These are phyloP conservation scores for Champsocephalus gunnari DNA, from an alignment of 2,797 vertebrate species.

Conservation along the genomic window DNA sequence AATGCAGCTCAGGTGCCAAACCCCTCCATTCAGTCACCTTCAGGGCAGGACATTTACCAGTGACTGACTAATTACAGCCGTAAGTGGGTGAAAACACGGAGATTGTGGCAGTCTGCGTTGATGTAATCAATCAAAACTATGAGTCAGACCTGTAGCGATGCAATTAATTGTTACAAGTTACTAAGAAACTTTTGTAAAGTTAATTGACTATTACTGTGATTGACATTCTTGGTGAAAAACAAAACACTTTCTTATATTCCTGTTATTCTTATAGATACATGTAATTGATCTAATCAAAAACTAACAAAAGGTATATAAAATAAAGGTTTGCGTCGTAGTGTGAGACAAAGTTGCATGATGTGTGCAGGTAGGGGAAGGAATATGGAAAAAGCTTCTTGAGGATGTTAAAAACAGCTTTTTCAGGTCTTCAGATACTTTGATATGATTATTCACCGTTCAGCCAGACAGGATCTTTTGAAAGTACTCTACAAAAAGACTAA, in stretches of 20 bases:
- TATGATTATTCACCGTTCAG: slow-evolving; percentile 33
- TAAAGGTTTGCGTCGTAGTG: neutral
- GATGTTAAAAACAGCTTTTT: slow-evolving; percentile 17
- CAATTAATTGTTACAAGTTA: neutral
- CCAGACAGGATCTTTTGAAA: slow-evolving; percentile 38
- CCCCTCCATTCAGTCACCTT: slow-evolving; percentile 27
- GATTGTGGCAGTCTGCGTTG: neutral
- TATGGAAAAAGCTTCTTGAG: neutral
- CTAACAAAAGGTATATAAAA: neutral
- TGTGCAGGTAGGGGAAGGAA: neutral
- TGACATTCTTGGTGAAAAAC: neutral
- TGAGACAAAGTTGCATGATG: neutral
- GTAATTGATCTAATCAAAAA: neutral
- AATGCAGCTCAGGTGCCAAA: slow-evolving; percentile 24
- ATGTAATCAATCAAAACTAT: slow-evolving; percentile 23
- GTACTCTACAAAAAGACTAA: slow-evolving; percentile 46
- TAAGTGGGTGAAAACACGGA: slow-evolving; percentile 23
- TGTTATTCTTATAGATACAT: neutral
- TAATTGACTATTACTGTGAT: neutral
- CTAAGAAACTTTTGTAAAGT: neutral
- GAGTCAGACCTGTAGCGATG: neutral
- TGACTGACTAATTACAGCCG: slow-evolving; percentile 35
- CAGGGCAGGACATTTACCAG: slow-evolving; percentile 34
- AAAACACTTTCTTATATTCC: neutral
- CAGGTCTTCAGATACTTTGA: slow-evolving; percentile 14